Conservation (phyloP, 2,797 vertebrate species). For the Epinephelus malabaricus region DNA sequence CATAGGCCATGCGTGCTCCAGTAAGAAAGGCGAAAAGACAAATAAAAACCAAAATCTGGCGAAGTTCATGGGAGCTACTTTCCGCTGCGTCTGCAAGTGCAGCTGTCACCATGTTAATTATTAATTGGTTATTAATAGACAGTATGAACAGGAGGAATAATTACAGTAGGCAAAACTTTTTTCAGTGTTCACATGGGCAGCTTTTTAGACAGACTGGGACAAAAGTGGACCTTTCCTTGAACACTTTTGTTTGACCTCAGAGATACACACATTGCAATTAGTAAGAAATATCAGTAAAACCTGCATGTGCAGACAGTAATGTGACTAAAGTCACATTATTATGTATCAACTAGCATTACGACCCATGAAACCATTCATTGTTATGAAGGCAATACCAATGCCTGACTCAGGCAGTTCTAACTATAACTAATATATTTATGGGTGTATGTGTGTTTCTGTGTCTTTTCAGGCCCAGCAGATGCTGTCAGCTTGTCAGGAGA, state of each 20-base stretch:
- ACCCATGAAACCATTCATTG: not conserved
- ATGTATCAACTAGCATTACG: not conserved
- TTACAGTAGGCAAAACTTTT: too few relatives aligned
- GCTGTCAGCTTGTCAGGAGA: constrained; percentile 96
- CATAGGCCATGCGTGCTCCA: not conserved
- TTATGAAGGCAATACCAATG: not conserved
- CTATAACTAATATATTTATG: not conserved
- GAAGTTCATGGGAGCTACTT: not conserved
- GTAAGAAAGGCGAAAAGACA: not conserved
- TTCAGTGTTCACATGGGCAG: too few relatives aligned
- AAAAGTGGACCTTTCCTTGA: too few relatives aligned
- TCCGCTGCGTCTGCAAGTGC: not conserved
- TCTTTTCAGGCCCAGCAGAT: constrained; percentile 94
- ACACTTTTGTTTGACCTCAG: too few relatives aligned
- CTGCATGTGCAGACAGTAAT: not conserved
- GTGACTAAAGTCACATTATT: not conserved
- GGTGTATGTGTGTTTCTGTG: constrained; percentile 40
- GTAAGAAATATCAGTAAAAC: too few relatives aligned
- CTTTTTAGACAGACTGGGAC: too few relatives aligned
- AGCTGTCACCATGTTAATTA: not conserved
- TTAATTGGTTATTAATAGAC: too few relatives aligned
- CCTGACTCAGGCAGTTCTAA: not conserved
- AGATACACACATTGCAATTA: too few relatives aligned
- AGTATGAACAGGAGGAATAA: too few relatives aligned
- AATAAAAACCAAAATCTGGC: not conserved